Conservation (phyloP, 2,888 invertebrate genomes). For the Standfussiana lucernea region DNA sequence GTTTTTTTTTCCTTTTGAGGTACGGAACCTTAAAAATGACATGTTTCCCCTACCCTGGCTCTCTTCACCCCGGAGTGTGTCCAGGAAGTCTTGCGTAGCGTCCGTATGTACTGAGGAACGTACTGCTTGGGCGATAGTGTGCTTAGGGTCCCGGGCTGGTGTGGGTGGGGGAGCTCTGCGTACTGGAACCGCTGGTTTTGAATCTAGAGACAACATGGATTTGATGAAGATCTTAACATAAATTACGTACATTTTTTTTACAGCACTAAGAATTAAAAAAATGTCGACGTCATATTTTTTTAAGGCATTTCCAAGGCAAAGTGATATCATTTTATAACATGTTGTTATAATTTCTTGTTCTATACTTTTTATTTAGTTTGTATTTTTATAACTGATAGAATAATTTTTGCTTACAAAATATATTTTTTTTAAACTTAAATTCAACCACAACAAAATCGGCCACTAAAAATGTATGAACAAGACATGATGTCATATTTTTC, state of each 20-base stretch:
- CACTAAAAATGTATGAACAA: too few relatives aligned
- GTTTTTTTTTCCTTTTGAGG: too few relatives aligned
- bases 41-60: background rate
- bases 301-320: too few relatives aligned
- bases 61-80: conserved; percentile 48
- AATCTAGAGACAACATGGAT: conserved; percentile 5
- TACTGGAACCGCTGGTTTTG: conserved; percentile 36
- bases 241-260: background rate
- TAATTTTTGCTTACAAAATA: background rate
- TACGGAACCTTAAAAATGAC: background rate
- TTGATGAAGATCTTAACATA: background rate
- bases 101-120: background rate
- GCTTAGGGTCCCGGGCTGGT: conserved; percentile 29
- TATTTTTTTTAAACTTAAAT: too few relatives aligned
- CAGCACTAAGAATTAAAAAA: too few relatives aligned
- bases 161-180: conserved; percentile 52
- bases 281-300: background rate
- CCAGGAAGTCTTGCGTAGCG: conserved; percentile 48
- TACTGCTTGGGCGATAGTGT: background rate
- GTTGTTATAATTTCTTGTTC: too few relatives aligned
- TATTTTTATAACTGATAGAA: background rate
- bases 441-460: too few relatives aligned
- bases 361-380: too few relatives aligned
- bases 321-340: background rate
- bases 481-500: too few relatives aligned